Base-by-base conservation (phyloP, 2,888 invertebrate species). In the Cinara cedri region DNA sequence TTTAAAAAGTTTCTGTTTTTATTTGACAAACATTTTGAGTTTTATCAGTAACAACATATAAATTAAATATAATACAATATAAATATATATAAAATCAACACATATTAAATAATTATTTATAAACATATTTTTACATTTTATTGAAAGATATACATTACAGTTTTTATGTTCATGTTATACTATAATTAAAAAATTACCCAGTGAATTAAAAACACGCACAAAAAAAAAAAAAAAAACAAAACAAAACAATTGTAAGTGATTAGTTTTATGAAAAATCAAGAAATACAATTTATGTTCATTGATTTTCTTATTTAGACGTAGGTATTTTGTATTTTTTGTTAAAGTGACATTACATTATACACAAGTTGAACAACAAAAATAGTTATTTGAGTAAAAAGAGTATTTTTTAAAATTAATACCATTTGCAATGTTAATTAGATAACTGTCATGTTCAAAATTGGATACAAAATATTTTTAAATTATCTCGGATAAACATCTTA, bases 141-240 rank as follows among this genome's bases (percentile, higher is more conserved):
- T 57, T 46, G 71, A 72, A 62, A 72, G 57, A 72, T n/a, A n/a
- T 57, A 71, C 21, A 44, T 55, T 71, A 55, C 55, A 71, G 24
- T 57, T 57, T 24, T 44, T 44, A 3, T 34, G 21, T 71, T 44
- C 24, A 57, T 70, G 10, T 70, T 54, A 51, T 21, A 9, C 1
- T 57, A 57, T 24, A 46, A 19, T 57, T 13, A 57, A 72, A 72
- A 72, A 72, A 72, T n/a, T 57, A 72, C 44, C 71, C 57, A 46
- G 8, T 72, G 13, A 16, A 72, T 57, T 46, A 16, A 72, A 72
- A 4, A 34, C n/a, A 44, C 13, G 44, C 16, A 72, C 21, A 34
- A 3, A 55, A 55, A 55, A 4, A 21, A 10, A 71, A 55, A 21
- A 71, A 21, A n/a, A n/a, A n/a, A n/a, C n/a, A n/a, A n/a, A n/a